Evolutionary conservation across 92 coral and sea anemone species (phyloP).

Genomic region (Pocillopora meandrina): DNA sequence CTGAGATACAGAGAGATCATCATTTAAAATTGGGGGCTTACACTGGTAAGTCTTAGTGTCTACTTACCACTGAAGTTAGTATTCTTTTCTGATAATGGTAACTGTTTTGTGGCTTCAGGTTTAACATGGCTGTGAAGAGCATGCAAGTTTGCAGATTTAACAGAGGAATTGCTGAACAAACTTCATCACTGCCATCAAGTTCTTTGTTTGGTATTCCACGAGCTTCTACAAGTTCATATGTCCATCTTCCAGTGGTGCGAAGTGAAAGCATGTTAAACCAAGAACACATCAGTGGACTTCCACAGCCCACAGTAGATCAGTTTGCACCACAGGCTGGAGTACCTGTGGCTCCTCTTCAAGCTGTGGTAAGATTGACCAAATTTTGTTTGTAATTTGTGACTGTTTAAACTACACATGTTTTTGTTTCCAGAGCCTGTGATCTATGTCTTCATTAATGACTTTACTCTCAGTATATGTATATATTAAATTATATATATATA

Average conservation of each 20-base stretch:
- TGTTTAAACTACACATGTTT: not conserved
- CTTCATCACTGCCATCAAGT: slow-evolving; percentile 48
- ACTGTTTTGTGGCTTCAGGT: slow-evolving; percentile 27
- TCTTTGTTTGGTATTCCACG: slow-evolving; percentile 73
- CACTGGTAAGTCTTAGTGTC: too few species aligned
- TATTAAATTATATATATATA: too few species aligned
- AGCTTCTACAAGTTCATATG: slow-evolving; percentile 56
- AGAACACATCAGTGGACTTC: slow-evolving; percentile 51
- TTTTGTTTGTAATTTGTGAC: not conserved
- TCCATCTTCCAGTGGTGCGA: slow-evolving; percentile 57
- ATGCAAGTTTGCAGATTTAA: slow-evolving; percentile 98
- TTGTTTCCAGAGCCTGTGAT: too few species aligned
- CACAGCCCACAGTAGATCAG: slow-evolving; percentile 65
- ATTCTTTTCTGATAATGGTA: too few species aligned
- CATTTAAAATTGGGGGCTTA: too few species aligned
- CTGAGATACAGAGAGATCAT: too few species aligned
- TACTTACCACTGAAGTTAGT: not conserved
- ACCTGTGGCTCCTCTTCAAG: slow-evolving; percentile 72
- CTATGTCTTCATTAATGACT: too few species aligned
- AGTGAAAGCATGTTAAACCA: slow-evolving; percentile 73
- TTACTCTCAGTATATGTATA: too few species aligned
- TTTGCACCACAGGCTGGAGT: slow-evolving; percentile 60
- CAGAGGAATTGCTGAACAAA: slow-evolving; percentile 67
- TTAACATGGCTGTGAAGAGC: slow-evolving; percentile 89
- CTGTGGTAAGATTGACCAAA: slow-evolving; percentile 66